A percentile compares a stretch with the other conserved stretches of the same genome.
These are phyloP conservation scores for Isichthys henryi DNA, from an alignment of 2,113 vertebrate genomes.

Conservation along the genomic window DNA sequence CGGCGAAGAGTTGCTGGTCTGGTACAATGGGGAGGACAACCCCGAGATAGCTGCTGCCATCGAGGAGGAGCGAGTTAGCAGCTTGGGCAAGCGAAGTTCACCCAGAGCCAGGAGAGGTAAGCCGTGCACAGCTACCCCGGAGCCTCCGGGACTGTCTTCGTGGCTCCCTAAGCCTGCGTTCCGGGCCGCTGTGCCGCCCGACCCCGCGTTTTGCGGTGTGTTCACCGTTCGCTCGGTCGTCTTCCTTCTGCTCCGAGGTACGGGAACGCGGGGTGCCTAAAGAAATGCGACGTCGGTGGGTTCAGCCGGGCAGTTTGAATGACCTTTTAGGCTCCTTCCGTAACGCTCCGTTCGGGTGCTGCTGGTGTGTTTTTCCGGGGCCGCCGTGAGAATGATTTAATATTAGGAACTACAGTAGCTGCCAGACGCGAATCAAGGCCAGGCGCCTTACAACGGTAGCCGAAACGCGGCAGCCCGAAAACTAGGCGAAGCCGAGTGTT, in stretches of 20 bases:
- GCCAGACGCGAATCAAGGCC: neutral
- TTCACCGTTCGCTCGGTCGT: neutral
- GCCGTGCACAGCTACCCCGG: neutral
- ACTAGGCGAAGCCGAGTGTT: neutral
- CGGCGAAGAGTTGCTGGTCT: constrained; percentile 87
- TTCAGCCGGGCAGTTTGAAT: neutral
- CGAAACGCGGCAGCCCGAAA: neutral
- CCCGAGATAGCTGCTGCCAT: constrained; percentile 93
- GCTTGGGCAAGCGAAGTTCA: constrained; percentile 71
- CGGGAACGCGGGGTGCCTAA: neutral
- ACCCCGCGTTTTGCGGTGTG: neutral
- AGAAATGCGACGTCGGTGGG: neutral
- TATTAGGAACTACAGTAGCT: neutral
- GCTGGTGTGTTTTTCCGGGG: neutral
- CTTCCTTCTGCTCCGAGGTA: neutral
- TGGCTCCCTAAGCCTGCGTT: neutral
- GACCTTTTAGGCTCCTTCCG: neutral
- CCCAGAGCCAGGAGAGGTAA: constrained; percentile 66
- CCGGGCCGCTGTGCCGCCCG: too few relatives aligned
- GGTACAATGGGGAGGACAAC: constrained; percentile 94
- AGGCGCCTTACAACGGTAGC: neutral
- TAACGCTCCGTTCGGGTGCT: neutral
- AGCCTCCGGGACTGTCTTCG: neutral
- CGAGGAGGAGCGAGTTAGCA: constrained; percentile 85
- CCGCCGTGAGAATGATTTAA: neutral